Conservation (phyloP, 2,888 invertebrate genomes). For the Protodeltote pygarga region DNA sequence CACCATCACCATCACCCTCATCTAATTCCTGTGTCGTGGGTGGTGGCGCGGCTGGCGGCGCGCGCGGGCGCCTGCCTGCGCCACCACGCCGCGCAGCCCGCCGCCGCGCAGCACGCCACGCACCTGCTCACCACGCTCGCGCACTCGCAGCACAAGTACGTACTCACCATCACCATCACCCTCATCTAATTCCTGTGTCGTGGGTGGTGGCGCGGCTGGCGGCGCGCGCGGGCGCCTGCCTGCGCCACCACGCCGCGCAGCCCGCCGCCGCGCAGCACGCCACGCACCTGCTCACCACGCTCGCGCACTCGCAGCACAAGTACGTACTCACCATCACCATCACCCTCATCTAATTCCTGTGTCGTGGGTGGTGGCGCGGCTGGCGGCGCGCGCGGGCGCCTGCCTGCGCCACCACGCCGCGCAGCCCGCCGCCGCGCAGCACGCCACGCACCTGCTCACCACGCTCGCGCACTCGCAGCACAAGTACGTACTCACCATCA, state of each 20-base stretch:
- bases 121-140: slow-evolving; percentile 67
- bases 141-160: slow-evolving; percentile 50
- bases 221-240: slow-evolving; percentile 64
- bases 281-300: slow-evolving; percentile 60
- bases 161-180: too few relatives aligned
- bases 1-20: too few relatives aligned
- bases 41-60: slow-evolving; percentile 65
- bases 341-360: too few relatives aligned
- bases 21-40: slow-evolving; percentile 75
- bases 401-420: too few relatives aligned
- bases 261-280: neutral
- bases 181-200: too few relatives aligned
- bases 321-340: too few relatives aligned
- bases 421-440: neutral
- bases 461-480: too few relatives aligned
- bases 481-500: slow-evolving; percentile 2
- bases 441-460: too few relatives aligned
- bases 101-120: neutral
- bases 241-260: slow-evolving; percentile 53
- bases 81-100: slow-evolving; percentile 31
- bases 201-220: slow-evolving; percentile 73
- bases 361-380: too few relatives aligned
- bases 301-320: slow-evolving; percentile 59
- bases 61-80: slow-evolving; percentile 69
- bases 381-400: too few relatives aligned